Evolutionary conservation across 2,113 vertebrate genomes (phyloP).

Genomic region (Diadophis punctatus): DNA sequence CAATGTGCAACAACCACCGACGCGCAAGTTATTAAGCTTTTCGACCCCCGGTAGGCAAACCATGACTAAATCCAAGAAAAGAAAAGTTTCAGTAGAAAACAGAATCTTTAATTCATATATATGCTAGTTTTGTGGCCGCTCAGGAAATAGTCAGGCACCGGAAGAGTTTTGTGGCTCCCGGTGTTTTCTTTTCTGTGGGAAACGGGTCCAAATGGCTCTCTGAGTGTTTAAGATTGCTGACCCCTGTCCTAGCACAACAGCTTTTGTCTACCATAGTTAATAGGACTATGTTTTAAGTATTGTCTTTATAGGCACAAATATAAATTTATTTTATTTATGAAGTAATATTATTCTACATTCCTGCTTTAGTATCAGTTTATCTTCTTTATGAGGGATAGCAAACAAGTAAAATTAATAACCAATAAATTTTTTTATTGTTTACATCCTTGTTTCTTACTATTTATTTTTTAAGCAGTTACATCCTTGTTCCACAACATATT

Average conservation of each 20-base stretch:
- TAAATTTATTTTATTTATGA: neutral
- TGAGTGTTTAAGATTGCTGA: no score
- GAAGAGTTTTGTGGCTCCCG: no score
- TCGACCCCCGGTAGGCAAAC: no score
- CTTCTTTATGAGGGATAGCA: neutral
- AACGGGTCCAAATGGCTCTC: no score
- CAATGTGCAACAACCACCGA: no score
- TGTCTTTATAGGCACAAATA: neutral
- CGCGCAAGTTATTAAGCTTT: no score
- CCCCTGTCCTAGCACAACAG: neutral
- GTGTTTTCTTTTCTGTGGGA: no score
- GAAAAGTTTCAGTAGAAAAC: no score
- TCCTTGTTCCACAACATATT: neutral
- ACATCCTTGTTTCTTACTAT: neutral
- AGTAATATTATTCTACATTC: neutral
- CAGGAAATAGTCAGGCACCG: no score
- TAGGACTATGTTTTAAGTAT: neutral
- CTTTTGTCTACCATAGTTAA: neutral
- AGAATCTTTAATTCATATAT: no score
- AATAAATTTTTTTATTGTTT: neutral
- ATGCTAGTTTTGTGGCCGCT: no score
- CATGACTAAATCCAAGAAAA: no score
- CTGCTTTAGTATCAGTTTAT: neutral
- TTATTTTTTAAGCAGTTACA: neutral
- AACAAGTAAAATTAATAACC: neutral